Base-by-base conservation (phyloP, 2,888 invertebrate species). In the Ophion ventricosus region DNA sequence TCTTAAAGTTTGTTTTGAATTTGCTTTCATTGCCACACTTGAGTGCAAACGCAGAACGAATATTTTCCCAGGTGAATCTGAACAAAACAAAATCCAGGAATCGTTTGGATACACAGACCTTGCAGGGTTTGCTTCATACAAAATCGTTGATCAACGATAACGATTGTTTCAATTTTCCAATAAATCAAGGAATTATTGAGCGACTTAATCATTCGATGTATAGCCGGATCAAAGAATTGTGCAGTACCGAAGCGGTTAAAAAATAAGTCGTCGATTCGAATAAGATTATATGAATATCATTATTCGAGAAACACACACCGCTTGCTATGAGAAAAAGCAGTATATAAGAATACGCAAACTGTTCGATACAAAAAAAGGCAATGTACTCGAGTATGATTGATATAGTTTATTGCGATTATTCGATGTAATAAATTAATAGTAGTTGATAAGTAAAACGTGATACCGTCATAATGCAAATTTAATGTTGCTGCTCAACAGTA, bases 51-150 rank as follows among this genome's bases (percentile, higher is more conserved):
- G 77, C 73, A n/a, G 82, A 82, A 17, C 64, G 77, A 1, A 61
- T 82, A 8, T 82, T 77, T 26, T 82, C 82, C 49, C 77, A 66
- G 57, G 61, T 82, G 1, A 76, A 82, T 17, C 20, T 77, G 1
- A 77, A 73, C n/a, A 82, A 82, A 77, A 77, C 77, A 11, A 82
- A 77, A 66, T 26, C 49, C 17, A 57, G 82, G 43, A 82, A 82
- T 66, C 66, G 66, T 23, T 49, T 77, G 23, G 77, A 77, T n/a
- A 82, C 72, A 5, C 26, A 59, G 14, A 66, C 82, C 5, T 59
- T 82, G 66, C 5, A 72, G 29, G 67, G 59, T 14, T 43, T 73
- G 26, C 49, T 82, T 8, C 57, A 73, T n/a, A 82, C 82, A 20
- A 82, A 82, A 64, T 56, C 56, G 29, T 43, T 43, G 43, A 82